A percentile compares a stretch with the other conserved stretches of the same genome.
phyloP scores from a whole-genome alignment of 2,888 invertebrate genomes.

The Plagodis pulveraria region DNA sequence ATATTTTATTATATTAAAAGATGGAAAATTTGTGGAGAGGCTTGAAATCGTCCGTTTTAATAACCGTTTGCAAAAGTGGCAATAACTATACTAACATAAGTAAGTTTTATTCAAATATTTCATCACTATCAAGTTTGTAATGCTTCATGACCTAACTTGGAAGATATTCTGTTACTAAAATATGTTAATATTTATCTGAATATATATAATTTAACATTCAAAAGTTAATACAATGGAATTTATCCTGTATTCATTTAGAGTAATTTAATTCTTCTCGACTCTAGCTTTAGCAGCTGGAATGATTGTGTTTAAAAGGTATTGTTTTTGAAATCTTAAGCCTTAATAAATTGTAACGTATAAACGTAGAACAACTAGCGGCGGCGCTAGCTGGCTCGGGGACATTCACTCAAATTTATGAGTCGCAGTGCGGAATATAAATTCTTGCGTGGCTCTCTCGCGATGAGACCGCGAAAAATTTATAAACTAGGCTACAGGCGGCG shows the following conservation, averaged over 20 bases:
- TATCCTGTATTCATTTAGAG: not conserved
- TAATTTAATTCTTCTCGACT: not conserved
- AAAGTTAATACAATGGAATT: not conserved
- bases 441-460: constrained; percentile 65
- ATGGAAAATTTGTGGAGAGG: constrained; percentile 22
- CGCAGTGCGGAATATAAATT: constrained; percentile 83
- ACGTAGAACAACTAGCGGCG: constrained; percentile 71
- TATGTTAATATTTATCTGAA: not conserved
- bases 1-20: constrained; percentile 47
- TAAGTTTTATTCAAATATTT: no score
- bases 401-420: constrained; percentile 80
- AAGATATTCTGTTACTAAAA: no score
- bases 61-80: not conserved
- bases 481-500: constrained; percentile 51
- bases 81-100: no score
- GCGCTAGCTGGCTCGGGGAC: constrained; percentile 67
- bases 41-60: not conserved
- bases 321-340: constrained; percentile 69
- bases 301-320: constrained; percentile 37
- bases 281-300: not conserved
- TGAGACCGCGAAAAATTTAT: constrained; percentile 66
- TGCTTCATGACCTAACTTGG: no score
- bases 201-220: not conserved
- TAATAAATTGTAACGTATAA: constrained; percentile 70
- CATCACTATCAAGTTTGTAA: no score